Evolutionary conservation across 2,113 vertebrate species (phyloP), one percentile per base, ranked within the genome.

Genomic region (Callopanchax toddi): DNA sequence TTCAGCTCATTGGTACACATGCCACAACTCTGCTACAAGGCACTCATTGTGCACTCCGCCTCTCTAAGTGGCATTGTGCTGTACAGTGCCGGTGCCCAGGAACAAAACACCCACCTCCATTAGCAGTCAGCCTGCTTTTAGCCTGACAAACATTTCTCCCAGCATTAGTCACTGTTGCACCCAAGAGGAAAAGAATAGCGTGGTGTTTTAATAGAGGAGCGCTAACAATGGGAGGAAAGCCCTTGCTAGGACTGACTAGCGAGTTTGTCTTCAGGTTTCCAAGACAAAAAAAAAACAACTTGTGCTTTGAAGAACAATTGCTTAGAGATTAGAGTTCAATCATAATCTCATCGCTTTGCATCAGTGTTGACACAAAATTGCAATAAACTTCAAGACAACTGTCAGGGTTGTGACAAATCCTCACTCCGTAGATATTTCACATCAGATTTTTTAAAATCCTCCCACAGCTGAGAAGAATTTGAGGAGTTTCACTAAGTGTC

Each of bases 161-260:
- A 76, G 76, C 78, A 77, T 89, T 89, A 86, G 85, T 88, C 82
- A 88, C 86, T 85, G 80, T 75, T 77, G 72, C 78, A 40, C 64
- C 78, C 71, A 74, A 86, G 78, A 83, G 80, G 83, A 87, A 83
- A 81, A 83, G 75, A 87, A 88, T 82, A 85, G 79, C 79, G 75
- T 43, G 23, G 70, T 18, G 49, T 84, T 89, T 90, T 88, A 85
- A 82, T 79, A 67, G 83, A 78, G 85, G 84, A 87, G 88, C 68
- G 70, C 81, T 86, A 85, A 92, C 91, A 93, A 93, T 89, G 67
- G 81, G 78, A 91, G 90, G 91, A 92, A 91, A 86, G 83, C 76
- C 84, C 87, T 80, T 75, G 44, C 50, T 54, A 62, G 69, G 60
- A 78, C 65, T 13, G 49, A 63, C 76, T 51, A 51, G 52, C 39